A percentile compares a stretch with the other conserved stretches of the same genome.
Evolutionary conservation across 2,113 vertebrate species (phyloP).

Genomic region (Rhinolophus sinicus): DNA sequence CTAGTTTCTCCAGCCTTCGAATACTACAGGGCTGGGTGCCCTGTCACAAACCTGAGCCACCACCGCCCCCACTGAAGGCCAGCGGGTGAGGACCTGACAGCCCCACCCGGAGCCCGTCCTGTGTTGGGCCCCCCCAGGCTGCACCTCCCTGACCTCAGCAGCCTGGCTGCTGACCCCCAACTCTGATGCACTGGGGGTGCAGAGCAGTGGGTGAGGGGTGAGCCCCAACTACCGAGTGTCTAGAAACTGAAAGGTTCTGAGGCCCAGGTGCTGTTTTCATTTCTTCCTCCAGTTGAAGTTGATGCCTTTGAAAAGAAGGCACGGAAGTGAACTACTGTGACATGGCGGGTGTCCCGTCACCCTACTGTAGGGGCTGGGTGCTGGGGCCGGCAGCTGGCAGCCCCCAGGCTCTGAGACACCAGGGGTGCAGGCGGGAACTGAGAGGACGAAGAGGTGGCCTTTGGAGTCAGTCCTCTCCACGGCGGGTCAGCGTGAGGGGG

Average conservation of each 20-base stretch:
- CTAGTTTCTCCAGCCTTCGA: background rate
- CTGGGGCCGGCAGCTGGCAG: too few species aligned
- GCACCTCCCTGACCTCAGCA: background rate
- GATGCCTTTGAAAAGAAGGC: background rate
- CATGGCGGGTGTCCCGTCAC: background rate
- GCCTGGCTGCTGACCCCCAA: background rate
- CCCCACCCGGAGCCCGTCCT: too few species aligned
- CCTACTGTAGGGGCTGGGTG: too few species aligned
- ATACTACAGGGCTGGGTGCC: background rate
- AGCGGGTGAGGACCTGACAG: too few species aligned
- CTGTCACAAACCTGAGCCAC: background rate
- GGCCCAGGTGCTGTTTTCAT: background rate
- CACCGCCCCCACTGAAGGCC: background rate
- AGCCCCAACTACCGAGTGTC: background rate
- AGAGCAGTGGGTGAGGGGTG: background rate
- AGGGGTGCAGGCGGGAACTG: too few species aligned
- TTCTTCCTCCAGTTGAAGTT: slow-evolving; percentile 29
- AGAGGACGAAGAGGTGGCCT: too few species aligned
- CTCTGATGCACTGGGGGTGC: background rate
- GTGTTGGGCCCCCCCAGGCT: background rate
- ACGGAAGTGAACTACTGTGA: background rate
- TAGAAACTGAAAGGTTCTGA: background rate
- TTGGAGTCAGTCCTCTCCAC: too few species aligned
- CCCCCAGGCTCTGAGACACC: too few species aligned
- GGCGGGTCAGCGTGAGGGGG: too few species aligned